These are phyloP conservation scores for Paracanthobrama guichenoti DNA, from an alignment of 2,113 vertebrate genomes.

Conservation along the genomic window DNA sequence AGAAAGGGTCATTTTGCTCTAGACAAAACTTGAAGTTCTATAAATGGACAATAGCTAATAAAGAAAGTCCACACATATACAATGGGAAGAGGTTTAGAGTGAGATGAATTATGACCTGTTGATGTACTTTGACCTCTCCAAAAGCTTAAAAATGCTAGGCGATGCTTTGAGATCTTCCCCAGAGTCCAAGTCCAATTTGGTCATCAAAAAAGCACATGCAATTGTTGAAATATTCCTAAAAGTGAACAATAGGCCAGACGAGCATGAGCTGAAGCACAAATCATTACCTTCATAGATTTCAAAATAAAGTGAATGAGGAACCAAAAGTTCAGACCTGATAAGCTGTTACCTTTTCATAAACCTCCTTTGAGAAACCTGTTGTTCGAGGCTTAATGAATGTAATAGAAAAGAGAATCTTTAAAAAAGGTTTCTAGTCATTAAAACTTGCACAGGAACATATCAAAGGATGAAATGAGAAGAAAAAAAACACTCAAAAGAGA, in stretches of 20 bases:
- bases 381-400: background rate
- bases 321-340: background rate
- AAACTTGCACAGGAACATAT: constrained; percentile 8
- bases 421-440: constrained; percentile 7
- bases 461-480: background rate
- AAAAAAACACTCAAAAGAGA: constrained; percentile 6
- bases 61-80: background rate
- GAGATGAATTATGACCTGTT: background rate
- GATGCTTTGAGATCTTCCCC: background rate
- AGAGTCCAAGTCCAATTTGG: constrained; percentile 7
- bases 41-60: background rate
- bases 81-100: background rate
- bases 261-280: constrained; percentile 27
- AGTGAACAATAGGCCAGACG: constrained; percentile 37
- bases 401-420: background rate
- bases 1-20: constrained; percentile 52
- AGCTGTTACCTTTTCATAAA: constrained; percentile 13
- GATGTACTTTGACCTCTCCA: background rate
- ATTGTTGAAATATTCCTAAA: constrained; percentile 34
- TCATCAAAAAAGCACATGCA: background rate
- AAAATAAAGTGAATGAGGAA: background rate
- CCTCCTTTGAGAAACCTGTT: constrained; percentile 1
- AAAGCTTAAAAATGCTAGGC: background rate
- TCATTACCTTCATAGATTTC: background rate
- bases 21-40: constrained; percentile 14